Percentiles rank a stretch among this genome's conserved stretches.
Evolutionary conservation across 2,888 invertebrate genomes (phyloP).

Genomic region (Nomada ruficornis): DNA sequence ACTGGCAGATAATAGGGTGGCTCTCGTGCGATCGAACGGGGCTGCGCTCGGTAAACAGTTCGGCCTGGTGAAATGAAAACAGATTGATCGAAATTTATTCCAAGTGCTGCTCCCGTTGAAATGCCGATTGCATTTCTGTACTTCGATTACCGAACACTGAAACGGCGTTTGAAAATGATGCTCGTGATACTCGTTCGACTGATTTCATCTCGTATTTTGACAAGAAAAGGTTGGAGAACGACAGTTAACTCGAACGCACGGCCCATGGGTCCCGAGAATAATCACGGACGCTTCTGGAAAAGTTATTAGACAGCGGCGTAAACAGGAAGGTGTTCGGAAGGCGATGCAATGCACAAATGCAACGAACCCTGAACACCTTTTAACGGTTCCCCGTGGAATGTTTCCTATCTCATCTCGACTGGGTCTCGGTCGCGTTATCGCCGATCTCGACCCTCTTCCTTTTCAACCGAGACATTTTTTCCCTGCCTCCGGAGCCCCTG

Average conservation of each 20-base stretch:
- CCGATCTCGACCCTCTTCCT: conserved; percentile 43
- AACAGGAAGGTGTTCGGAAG: neutral
- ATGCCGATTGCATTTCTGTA: neutral
- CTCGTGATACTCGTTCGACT: no score
- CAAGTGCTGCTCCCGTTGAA: neutral
- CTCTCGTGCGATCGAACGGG: neutral
- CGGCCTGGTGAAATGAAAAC: neutral
- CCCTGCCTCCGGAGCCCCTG: neutral
- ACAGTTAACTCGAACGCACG: no score
- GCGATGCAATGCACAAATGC: neutral
- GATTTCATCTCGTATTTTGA: no score
- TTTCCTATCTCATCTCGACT: conserved; percentile 29
- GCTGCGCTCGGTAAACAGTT: neutral
- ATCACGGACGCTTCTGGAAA: neutral
- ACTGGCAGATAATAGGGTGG: neutral
- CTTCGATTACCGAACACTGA: neutral
- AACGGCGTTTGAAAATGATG: neutral
- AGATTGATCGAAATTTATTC: neutral
- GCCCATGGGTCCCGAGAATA: neutral
- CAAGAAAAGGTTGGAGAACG: no score
- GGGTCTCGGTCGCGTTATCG: conserved; percentile 35
- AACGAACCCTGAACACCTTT: conserved; percentile 31
- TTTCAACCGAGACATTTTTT: conserved; percentile 25
- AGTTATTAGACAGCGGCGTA: conserved; percentile 3
- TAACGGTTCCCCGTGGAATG: conserved; percentile 44